Percentiles rank a stretch among this genome's conserved stretches.
Conservation (phyloP, 1,140 invertebrate species). For the Sitodiplosis mosellana region DNA sequence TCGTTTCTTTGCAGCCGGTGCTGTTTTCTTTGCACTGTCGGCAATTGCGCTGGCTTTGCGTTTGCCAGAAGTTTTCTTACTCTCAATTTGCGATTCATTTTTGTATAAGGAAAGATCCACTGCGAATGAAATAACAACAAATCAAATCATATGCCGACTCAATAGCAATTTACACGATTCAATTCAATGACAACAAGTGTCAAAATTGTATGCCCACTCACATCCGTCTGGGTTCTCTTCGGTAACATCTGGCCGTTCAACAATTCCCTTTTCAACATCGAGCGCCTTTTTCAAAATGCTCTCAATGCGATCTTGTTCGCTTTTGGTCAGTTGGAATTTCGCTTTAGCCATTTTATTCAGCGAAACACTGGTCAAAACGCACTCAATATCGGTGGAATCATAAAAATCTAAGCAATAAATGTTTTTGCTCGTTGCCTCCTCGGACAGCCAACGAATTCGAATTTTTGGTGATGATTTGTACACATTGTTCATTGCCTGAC, state of each 20-base stretch:
- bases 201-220: constrained; percentile 29
- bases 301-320: constrained; percentile 55
- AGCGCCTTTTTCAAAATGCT: constrained; percentile 72
- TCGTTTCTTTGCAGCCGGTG: too few relatives aligned
- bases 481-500: constrained; percentile 79
- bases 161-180: neutral
- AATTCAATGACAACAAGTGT: neutral
- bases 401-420: constrained; percentile 80
- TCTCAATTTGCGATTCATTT: constrained; percentile 58
- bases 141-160: neutral
- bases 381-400: constrained; percentile 73
- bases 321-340: constrained; percentile 42
- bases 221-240: constrained; percentile 73
- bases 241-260: constrained; percentile 42
- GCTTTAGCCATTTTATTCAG: constrained; percentile 54
- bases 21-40: too few relatives aligned
- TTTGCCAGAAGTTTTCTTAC: constrained; percentile 5
- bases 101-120: constrained; percentile 63
- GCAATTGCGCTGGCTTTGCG: neutral
- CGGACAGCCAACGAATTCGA: constrained; percentile 75
- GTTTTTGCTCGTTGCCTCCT: constrained; percentile 40
- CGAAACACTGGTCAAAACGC: constrained; percentile 69
- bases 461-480: constrained; percentile 65
- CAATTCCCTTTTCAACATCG: constrained; percentile 52
- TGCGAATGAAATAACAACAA: constrained; percentile 26